Base-by-base conservation (phyloP, 2,888 invertebrate genomes). In the Xylota segnis region DNA sequence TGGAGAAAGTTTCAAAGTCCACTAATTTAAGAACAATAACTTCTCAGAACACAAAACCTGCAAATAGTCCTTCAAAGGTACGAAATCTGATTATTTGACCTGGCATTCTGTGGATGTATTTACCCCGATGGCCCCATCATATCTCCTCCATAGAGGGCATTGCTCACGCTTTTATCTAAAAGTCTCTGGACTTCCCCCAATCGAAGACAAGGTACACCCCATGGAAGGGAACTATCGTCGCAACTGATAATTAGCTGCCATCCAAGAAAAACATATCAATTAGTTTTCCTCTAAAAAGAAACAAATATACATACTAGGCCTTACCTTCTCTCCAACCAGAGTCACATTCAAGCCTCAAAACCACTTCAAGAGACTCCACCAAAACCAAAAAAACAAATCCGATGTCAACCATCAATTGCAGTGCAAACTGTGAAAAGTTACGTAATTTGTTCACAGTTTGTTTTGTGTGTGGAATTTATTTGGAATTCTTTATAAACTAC, bases 401-500 rank as follows among this genome's bases (percentile, higher is more conserved):
- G 3, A 40, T 52, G 27, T 16, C 63, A 29, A 54, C 9, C 50
- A 59, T 43, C 32, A 14, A 52, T 47, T 58, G 37, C 54, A 43
- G 45, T 34, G 29, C 16, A 75, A 75, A 70, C 75, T 75, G 61
- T 59, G 45, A 83, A 72, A 65, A 65, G 74, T 84, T 84, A 65
- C 83, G 83, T 74, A 84, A 84, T 70, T 70, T 77, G 47, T 78
- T 74, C 78, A 74, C 74, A 74, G 68, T 74, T 65, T 59, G 58
- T 59, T 47, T 34, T 59, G 34, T 37, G 34, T 37, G 68, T 45
- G 52, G 47, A 50, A 58, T 70, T 78, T 50, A 45, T 14, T 18
- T 70, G 79, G 45, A 79, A 79, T 75, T 74, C 83, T 54, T 79
- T 79, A 79, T 84, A 45, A 65, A 84, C 79, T 79, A 12, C 74